Evolutionary conservation across 2,113 vertebrate genomes (phyloP).

Genomic region (Beaufortia kweichowensis): DNA sequence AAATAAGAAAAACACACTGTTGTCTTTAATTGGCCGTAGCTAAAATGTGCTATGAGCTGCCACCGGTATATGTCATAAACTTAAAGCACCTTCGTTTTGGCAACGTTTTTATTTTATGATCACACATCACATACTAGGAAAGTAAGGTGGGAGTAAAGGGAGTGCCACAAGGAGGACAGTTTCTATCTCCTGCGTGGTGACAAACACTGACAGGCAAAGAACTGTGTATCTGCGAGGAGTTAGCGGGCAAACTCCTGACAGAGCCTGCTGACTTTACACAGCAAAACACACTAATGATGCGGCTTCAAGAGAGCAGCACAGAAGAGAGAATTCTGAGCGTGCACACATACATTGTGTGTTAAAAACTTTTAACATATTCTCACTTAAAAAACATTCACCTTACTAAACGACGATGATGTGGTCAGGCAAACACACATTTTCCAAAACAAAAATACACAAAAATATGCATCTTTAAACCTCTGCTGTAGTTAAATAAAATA

Average conservation of each 20-base stretch:
- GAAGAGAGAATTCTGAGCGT: background rate
- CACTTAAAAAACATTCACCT: background rate
- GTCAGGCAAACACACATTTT: background rate
- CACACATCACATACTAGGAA: background rate
- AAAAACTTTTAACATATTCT: background rate
- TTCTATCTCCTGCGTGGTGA: conserved; percentile 33
- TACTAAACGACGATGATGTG: background rate
- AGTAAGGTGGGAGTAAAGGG: background rate
- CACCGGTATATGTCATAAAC: background rate
- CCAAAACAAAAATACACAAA: background rate
- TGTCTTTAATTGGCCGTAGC: conserved; percentile 13
- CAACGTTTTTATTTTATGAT: conserved; percentile 3
- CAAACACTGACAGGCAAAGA: conserved; percentile 33
- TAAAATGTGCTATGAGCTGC: conserved; percentile 3
- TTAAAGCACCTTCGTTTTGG: conserved; percentile 15
- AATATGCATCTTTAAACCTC: background rate
- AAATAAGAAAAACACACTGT: background rate
- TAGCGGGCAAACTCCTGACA: conserved; percentile 29
- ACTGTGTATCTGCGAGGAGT: conserved; percentile 8
- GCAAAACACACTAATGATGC: conserved; percentile 45
- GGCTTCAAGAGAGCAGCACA: conserved; percentile 29
- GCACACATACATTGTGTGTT: background rate
- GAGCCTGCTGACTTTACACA: conserved; percentile 21
- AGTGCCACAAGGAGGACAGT: conserved; percentile 31
- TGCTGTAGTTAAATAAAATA: no score